Conservation (phyloP, 2,888 invertebrate genomes). For the Apomyelois bistriatella region DNA sequence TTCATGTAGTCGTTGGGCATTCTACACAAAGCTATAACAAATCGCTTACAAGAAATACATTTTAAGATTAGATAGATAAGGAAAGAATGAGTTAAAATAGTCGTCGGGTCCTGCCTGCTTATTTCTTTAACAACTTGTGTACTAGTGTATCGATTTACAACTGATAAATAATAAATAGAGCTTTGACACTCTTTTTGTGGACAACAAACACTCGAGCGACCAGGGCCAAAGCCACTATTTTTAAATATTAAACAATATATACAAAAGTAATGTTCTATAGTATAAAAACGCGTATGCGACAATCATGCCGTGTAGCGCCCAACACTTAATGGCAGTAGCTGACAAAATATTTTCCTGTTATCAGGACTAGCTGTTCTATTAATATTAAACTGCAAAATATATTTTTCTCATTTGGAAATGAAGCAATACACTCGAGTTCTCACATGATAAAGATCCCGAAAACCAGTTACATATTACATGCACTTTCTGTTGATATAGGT, state of each 20-base stretch:
- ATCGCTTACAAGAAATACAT: background rate
- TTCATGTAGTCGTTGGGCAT: background rate
- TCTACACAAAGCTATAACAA: conserved; percentile 10
- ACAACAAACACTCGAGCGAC: conserved; percentile 1
- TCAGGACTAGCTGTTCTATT: conserved; percentile 65
- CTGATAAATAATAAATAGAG: background rate
- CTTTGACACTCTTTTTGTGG: background rate
- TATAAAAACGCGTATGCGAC: conserved; percentile 6
- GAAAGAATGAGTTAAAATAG: background rate
- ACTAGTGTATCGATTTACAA: background rate
- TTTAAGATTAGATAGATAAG: background rate
- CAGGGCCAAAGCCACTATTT: background rate
- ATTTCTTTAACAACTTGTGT: no score
- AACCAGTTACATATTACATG: conserved; percentile 65
- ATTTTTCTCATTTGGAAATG: conserved; percentile 43
- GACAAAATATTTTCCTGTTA: conserved; percentile 32
- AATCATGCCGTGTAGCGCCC: conserved; percentile 19
- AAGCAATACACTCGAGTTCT: conserved; percentile 67
- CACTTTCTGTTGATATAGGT: conserved; percentile 69
- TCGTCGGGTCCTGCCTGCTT: background rate
- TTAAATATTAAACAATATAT: background rate
- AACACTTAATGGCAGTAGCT: conserved; percentile 37
- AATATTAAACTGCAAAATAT: conserved; percentile 40
- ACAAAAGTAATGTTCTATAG: background rate
- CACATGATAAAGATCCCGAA: conserved; percentile 59